Conservation (phyloP, 2,888 invertebrate species). For the Chrysodeixis includens region DNA sequence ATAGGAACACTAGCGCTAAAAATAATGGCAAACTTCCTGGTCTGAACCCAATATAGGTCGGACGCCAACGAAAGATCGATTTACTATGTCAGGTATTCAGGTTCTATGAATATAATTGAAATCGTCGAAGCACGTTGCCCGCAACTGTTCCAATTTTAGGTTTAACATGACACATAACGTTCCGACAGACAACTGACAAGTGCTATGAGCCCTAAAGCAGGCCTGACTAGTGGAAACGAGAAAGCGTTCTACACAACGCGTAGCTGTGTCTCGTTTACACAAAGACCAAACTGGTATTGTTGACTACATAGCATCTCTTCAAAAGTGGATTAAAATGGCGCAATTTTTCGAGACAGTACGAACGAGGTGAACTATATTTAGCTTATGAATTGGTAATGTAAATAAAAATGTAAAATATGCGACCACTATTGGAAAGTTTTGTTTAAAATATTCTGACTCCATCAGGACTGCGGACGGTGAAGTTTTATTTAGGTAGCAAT, state of each 20-base stretch:
- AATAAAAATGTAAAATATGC: neutral
- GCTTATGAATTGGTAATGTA: neutral
- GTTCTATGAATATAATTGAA: constrained; percentile 1
- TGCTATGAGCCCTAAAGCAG: neutral
- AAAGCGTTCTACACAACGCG: too few relatives aligned
- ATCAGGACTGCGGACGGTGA: neutral
- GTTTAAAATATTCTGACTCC: neutral
- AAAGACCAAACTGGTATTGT: too few relatives aligned
- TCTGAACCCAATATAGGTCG: neutral
- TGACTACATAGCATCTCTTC: too few relatives aligned
- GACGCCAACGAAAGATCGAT: neutral
- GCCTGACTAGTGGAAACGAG: too few relatives aligned
- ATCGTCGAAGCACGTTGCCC: neutral
- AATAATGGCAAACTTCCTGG: neutral
- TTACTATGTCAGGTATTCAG: neutral
- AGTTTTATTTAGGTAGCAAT: neutral
- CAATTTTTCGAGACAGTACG: neutral
- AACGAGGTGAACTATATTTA: neutral
- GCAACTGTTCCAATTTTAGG: neutral
- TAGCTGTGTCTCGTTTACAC: too few relatives aligned
- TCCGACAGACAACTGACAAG: neutral
- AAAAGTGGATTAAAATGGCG: neutral
- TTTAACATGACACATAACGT: neutral
- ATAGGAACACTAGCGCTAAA: neutral
- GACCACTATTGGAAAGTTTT: neutral